Conservation (phyloP, 2,888 invertebrate genomes). For the Erebia aethiops region DNA sequence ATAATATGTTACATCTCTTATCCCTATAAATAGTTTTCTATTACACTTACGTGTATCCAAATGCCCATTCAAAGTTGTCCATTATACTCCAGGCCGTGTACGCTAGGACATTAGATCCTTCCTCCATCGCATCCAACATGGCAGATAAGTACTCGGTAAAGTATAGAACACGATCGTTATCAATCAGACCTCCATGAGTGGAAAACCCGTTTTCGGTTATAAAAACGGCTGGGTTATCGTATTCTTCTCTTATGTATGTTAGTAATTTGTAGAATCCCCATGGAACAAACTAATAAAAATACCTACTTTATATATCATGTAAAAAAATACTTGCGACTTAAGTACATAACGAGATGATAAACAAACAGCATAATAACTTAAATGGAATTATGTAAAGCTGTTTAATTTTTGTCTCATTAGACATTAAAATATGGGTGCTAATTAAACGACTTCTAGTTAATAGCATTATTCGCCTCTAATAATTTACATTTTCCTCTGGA, state of each 20-base stretch:
- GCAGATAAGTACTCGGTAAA: slow-evolving; percentile 61
- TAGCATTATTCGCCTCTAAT: no score
- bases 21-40: background rate
- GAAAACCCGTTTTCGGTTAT: slow-evolving; percentile 83
- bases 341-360: no score
- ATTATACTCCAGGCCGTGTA: slow-evolving; percentile 46
- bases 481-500: no score
- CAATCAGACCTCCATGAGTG: slow-evolving; percentile 54
- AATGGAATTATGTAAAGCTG: no score
- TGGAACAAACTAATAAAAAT: slow-evolving; percentile 64
- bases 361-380: no score
- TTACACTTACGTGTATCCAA: slow-evolving; percentile 48
- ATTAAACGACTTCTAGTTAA: no score
- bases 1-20: background rate
- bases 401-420: no score
- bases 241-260: slow-evolving; percentile 68
- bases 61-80: slow-evolving; percentile 53
- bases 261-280: slow-evolving; percentile 82
- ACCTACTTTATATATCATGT: background rate
- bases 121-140: slow-evolving; percentile 42
- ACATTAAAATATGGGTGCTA: no score
- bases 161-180: slow-evolving; percentile 65
- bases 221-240: slow-evolving; percentile 77
- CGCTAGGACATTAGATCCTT: slow-evolving; percentile 15
- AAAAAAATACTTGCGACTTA: slow-evolving; percentile 1